Evolutionary conservation across 2,888 invertebrate species (phyloP).

Genomic region (Drosophila gaucha): DNA sequence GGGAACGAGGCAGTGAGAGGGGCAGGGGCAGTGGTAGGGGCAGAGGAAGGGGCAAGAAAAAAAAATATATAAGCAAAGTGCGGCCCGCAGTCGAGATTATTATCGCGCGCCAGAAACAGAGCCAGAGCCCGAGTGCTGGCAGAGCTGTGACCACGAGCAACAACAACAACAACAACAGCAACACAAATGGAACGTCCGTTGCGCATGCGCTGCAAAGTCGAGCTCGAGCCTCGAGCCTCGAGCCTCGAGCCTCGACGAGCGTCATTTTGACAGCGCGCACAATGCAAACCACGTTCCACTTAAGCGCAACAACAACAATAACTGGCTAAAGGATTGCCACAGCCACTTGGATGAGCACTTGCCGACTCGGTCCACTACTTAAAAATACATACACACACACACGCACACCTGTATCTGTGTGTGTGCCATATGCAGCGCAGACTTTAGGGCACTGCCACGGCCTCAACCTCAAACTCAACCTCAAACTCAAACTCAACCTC

Average conservation of each 20-base stretch:
- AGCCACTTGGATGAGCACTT: conserved; percentile 80
- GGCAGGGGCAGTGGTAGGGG: background rate
- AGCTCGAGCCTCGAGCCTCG: conserved; percentile 47
- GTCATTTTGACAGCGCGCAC: conserved; percentile 83
- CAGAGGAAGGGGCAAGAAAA: conserved; percentile 2
- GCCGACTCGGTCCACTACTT: conserved; percentile 39
- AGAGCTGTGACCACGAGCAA: conserved; percentile 24
- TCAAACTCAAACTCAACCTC: conserved; percentile 28
- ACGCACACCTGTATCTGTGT: conserved; percentile 22
- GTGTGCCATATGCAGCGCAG: conserved; percentile 61
- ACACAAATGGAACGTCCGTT: conserved; percentile 43
- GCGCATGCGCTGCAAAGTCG: conserved; percentile 66
- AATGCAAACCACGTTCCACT: conserved; percentile 81
- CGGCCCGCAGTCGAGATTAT: conserved; percentile 76
- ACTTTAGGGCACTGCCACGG: conserved; percentile 75
- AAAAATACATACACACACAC: conserved; percentile 22
- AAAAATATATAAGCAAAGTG: conserved; percentile 29
- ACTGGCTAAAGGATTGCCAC: conserved; percentile 69
- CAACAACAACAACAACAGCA: conserved; percentile 27
- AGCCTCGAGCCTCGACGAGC: conserved; percentile 71
- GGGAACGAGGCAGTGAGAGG: background rate
- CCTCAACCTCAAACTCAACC: conserved; percentile 57
- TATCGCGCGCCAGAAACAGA: conserved; percentile 81
- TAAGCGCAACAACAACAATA: conserved; percentile 61
- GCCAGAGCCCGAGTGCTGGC: conserved; percentile 22